These are phyloP conservation scores for Furnarius figulus DNA, from an alignment of 2,113 vertebrate species.

Conservation along the genomic window DNA sequence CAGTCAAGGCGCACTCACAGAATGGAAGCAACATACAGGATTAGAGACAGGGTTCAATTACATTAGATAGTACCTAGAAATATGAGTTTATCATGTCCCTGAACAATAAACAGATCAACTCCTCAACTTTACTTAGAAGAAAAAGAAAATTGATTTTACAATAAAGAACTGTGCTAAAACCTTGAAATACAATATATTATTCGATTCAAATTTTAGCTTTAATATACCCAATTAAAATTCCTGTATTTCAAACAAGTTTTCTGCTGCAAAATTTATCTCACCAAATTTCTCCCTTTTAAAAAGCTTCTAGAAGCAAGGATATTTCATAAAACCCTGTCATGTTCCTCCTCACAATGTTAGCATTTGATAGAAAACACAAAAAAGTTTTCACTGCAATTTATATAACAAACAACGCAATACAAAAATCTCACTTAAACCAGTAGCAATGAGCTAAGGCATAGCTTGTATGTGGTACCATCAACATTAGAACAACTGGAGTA, in stretches of 20 bases:
- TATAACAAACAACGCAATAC: background rate
- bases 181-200: background rate
- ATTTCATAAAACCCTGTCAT: background rate
- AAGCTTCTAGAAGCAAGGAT: background rate
- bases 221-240: background rate
- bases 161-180: background rate
- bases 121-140: background rate
- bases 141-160: background rate
- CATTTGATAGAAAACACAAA: background rate
- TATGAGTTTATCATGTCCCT: background rate
- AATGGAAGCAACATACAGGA: fast-evolving
- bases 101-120: background rate
- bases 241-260: background rate
- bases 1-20: background rate
- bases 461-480: background rate
- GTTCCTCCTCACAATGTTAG: background rate
- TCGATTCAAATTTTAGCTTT: background rate
- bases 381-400: background rate
- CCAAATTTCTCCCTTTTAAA: background rate
- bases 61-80: background rate
- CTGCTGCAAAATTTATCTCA: background rate
- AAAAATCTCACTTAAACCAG: background rate
- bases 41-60: background rate
- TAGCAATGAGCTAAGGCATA: background rate
- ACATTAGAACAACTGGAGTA: background rate